Base-by-base conservation (phyloP, 2,797 vertebrate species). In the Rhinophrynus dorsalis region DNA sequence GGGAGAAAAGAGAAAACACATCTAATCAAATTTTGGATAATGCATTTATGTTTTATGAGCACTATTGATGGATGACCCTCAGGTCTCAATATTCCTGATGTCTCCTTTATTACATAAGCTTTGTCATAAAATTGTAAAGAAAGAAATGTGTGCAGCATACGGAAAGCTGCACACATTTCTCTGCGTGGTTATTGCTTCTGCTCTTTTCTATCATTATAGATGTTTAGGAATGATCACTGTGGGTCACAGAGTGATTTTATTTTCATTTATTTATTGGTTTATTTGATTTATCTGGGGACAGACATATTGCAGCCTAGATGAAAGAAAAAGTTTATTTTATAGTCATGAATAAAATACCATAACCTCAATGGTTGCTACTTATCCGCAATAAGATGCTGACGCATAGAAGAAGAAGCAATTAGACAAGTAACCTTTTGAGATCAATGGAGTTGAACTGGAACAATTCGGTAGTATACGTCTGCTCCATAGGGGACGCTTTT, bases 1-100 rank as follows among this genome's bases (percentile, higher is more conserved):
- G 21, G 4, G 9, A 47, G 51, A 52, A 68, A 54, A 78, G 63
- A 74, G 77, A 59, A 8, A 62, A 56, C 23, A 77, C 73, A 77
- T 83, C 72, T 81, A 62, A 78, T 40, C 78, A 74, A 80, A 72
- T 84, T 78, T 59, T 79, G 78, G 63, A 75, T 74, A 83, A 84
- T 81, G 79, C 75, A 61, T 85, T 85, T 74, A 77, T 75, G 75
- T 80, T 86, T 83, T 77, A 71, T 77, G 77, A 26, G 58, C 81
- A 59, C 79, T 83, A 78, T 51, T 74, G 67, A 80, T 62, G n/a
- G 62, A 76, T 80, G 70, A 81, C 74, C 66, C 79, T n/a, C 5
- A 73, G 70, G 38, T 64, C 56, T 81, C 74, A 84, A 82, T 83
- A 78, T 84, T 76, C 54, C 15, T 58, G 74, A 61, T 67, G 67